These are phyloP conservation scores for Ashinkailepas kermadecensis DNA, from an alignment of 2,888 invertebrate genomes.

Conservation along the genomic window DNA sequence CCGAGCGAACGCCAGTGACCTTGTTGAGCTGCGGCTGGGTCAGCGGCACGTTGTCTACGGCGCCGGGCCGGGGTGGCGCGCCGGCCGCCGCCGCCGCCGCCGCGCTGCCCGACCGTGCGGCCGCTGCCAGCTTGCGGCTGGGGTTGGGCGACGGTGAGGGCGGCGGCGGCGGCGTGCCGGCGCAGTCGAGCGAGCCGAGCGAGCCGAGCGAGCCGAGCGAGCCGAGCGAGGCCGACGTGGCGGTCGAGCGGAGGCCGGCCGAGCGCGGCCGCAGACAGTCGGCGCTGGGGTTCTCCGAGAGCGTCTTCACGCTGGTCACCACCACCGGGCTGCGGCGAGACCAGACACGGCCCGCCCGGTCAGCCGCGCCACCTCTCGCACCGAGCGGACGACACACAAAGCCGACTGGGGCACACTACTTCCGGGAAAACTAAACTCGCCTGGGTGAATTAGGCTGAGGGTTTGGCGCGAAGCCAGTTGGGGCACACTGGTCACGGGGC, in stretches of 20 bases:
- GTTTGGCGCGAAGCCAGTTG: too few relatives aligned
- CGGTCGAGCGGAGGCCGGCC: not conserved
- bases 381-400: too few relatives aligned
- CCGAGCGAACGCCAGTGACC: slow-evolving; percentile 35
- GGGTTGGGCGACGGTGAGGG: slow-evolving; percentile 12
- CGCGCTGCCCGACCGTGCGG: not conserved
- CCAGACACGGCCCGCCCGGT: not conserved
- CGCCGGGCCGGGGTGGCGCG: slow-evolving; percentile 38
- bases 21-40: slow-evolving; percentile 40
- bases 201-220: not conserved
- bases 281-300: slow-evolving; percentile 12
- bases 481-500: too few relatives aligned
- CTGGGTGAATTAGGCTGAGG: too few relatives aligned
- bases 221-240: not conserved
- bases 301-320: slow-evolving; percentile 22
- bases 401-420: too few relatives aligned
- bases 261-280: slow-evolving; percentile 16
- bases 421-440: too few relatives aligned
- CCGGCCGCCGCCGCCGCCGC: not conserved
- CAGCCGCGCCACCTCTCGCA: not conserved
- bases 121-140: not conserved
- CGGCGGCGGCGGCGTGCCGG: not conserved
- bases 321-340: slow-evolving; percentile 7
- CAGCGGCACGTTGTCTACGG: slow-evolving; percentile 44
- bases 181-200: not conserved